Conservation (phyloP, 2,113 vertebrate species). For the Phalacrocorax brasilianus region DNA sequence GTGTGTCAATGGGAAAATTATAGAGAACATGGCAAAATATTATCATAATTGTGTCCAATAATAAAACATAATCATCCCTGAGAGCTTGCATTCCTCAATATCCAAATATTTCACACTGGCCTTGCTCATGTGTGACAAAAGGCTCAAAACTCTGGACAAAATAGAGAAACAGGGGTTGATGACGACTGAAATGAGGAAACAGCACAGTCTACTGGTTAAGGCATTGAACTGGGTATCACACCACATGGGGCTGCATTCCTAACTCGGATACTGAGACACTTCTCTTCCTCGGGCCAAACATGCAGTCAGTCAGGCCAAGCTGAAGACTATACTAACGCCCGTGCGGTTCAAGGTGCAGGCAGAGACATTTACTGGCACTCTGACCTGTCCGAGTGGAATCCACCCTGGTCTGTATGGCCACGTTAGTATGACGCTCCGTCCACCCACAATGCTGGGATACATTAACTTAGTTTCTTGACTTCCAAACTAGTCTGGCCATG, state of each 20-base stretch:
- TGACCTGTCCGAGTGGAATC: neutral
- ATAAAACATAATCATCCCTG: neutral
- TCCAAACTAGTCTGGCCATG: neutral
- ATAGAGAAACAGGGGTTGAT: neutral
- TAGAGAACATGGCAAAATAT: neutral
- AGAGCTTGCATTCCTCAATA: neutral
- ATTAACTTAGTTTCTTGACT: neutral
- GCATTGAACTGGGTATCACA: neutral
- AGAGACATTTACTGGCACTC: neutral
- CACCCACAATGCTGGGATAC: neutral
- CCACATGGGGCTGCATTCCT: neutral
- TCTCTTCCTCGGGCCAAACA: neutral
- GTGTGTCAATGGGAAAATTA: conserved; percentile 1
- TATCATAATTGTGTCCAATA: neutral
- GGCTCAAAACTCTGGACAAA: neutral
- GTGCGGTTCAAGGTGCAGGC: neutral
- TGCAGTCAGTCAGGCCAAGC: neutral
- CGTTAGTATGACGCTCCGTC: neutral
- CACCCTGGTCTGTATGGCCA: neutral
- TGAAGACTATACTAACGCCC: neutral
- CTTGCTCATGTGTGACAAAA: neutral
- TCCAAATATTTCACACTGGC: neutral
- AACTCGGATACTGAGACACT: neutral
- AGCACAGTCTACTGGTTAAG: conserved; percentile 42
- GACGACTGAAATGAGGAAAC: neutral